Percentiles rank a stretch among this genome's conserved stretches.
Conservation (phyloP, 2,113 vertebrate species). For the Carassius gibelio region DNA sequence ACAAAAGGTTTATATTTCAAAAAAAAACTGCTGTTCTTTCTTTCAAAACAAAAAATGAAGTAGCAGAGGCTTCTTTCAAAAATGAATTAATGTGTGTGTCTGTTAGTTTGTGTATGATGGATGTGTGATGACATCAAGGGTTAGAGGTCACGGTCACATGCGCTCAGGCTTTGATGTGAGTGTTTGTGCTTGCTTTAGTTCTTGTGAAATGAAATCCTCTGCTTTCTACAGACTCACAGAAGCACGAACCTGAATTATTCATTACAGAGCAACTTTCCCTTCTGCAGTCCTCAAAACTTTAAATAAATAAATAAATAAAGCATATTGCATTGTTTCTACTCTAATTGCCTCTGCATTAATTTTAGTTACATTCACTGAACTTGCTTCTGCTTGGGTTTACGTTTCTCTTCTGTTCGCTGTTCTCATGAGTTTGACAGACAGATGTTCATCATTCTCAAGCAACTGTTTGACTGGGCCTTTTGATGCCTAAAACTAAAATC, state of each 20-base stretch:
- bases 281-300: neutral
- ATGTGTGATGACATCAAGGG: neutral
- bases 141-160: neutral
- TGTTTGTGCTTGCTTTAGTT: neutral
- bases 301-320: neutral
- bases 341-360: neutral
- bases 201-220: neutral
- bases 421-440: neutral
- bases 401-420: neutral
- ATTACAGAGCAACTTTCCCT: neutral
- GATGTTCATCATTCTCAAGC: neutral
- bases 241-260: constrained; percentile 2
- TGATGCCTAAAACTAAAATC: too few species aligned
- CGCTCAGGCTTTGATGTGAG: neutral
- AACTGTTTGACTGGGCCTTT: too few species aligned
- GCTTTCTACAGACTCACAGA: neutral
- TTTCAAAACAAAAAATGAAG: too few species aligned
- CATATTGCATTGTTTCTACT: neutral
- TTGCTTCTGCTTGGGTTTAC: neutral
- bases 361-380: neutral
- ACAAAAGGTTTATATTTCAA: too few species aligned
- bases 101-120: neutral
- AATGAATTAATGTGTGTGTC: too few species aligned
- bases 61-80: too few species aligned
- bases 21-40: too few species aligned